Percentiles rank a stretch among this genome's conserved stretches.
These are phyloP conservation scores for Bubalus kerabau DNA, from an alignment of 2,113 vertebrate genomes.

Conservation along the genomic window DNA sequence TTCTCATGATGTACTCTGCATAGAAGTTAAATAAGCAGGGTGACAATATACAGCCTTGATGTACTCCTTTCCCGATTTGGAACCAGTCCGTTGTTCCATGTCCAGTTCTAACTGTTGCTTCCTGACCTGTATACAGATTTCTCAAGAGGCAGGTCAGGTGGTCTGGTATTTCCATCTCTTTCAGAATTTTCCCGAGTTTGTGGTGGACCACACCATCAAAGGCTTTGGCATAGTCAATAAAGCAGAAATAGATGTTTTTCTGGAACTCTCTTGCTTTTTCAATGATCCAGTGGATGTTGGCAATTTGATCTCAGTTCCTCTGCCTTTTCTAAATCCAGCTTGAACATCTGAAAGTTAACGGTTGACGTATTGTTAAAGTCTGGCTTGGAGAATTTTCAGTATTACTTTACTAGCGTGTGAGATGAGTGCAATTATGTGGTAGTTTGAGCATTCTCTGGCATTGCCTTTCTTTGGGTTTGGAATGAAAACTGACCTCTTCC, in stretches of 20 bases:
- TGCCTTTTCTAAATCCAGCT: not conserved
- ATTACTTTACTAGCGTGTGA: not conserved
- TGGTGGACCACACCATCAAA: not conserved
- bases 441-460: not conserved
- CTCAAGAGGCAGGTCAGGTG: not conserved
- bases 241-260: not conserved
- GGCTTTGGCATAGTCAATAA: not conserved
- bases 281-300: accelerated
- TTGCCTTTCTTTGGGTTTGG: not conserved
- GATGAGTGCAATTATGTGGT: not conserved
- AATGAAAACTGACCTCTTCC: not conserved
- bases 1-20: not conserved
- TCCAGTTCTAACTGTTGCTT: not conserved
- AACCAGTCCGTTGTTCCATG: not conserved
- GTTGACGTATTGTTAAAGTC: not conserved
- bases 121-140: not conserved
- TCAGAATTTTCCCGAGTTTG: not conserved
- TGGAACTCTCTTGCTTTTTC: not conserved
- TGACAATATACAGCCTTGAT: not conserved
- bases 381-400: not conserved
- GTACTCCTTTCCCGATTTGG: not conserved
- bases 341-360: not conserved
- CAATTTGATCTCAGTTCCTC: not conserved
- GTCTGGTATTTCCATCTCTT: not conserved
- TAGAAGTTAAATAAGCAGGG: not conserved